Conservation (phyloP, 2,888 invertebrate genomes). For the Pycnomerus fuliginosus region DNA sequence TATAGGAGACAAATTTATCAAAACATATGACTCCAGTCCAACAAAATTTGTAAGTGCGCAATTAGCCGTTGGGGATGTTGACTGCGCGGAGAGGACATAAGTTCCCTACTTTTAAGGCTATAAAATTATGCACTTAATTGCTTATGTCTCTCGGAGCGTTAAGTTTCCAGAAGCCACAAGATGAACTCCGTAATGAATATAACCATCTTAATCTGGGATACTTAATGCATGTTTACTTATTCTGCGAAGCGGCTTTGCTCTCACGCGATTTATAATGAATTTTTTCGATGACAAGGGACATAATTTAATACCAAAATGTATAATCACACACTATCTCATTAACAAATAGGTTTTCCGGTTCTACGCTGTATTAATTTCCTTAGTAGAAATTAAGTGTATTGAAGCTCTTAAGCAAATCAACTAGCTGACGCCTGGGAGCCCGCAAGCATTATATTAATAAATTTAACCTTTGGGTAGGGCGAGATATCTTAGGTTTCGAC, state of each 20-base stretch:
- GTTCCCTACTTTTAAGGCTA: constrained; percentile 47
- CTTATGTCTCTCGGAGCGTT: constrained; percentile 51
- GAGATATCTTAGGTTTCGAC: constrained; percentile 21
- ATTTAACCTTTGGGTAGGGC: constrained; percentile 42
- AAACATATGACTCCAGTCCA: too few species aligned
- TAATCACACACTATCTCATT: constrained; percentile 42
- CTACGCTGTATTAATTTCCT: constrained; percentile 49
- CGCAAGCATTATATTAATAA: constrained; percentile 42
- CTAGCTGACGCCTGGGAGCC: constrained; percentile 43
- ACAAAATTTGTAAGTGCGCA: constrained; percentile 8
- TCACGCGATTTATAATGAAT: too few species aligned
- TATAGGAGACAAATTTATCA: too few species aligned
- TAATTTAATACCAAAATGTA: constrained; percentile 17
- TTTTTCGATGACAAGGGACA: too few species aligned
- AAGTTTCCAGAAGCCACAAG: constrained; percentile 46
- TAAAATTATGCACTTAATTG: constrained; percentile 55
- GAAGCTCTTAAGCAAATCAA: constrained; percentile 52
- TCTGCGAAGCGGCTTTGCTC: constrained; percentile 5
- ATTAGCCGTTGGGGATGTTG: constrained; percentile 23
- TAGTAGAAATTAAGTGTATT: constrained; percentile 50
- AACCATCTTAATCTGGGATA: constrained; percentile 34
- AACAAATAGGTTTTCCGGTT: constrained; percentile 47
- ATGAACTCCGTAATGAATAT: constrained; percentile 46
- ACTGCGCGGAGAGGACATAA: constrained; percentile 42
- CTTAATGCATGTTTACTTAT: constrained; percentile 8